These are phyloP conservation scores for Lagorchestes hirsutus DNA, from an alignment of 2,797 vertebrate species.

Conservation along the genomic window DNA sequence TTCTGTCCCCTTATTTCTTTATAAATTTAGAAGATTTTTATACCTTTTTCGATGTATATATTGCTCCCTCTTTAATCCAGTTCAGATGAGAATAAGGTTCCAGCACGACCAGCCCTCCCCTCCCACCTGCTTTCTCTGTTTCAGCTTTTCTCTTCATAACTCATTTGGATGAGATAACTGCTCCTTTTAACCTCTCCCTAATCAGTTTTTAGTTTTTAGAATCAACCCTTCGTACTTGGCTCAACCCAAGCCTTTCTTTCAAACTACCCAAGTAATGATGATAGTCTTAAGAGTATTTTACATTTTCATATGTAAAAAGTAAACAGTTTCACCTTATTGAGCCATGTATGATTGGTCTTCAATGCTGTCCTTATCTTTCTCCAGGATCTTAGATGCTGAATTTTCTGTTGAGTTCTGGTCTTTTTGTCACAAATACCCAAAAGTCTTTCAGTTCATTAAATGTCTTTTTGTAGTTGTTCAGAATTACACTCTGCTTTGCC, in stretches of 20 bases:
- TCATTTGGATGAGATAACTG: neutral
- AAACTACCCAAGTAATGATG: neutral
- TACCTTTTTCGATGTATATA: no score
- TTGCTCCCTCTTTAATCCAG: no score
- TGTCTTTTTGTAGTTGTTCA: neutral
- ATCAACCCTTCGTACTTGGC: no score
- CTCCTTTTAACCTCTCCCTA: neutral
- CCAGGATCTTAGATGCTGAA: neutral
- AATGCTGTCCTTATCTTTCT: neutral
- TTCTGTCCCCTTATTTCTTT: no score
- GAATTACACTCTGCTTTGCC: neutral
- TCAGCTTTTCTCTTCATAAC: neutral
- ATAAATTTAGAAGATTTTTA: no score
- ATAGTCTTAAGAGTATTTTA: neutral
- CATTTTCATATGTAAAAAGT: neutral
- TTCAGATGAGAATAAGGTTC: neutral
- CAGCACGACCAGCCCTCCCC: neutral
- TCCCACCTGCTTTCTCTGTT: neutral
- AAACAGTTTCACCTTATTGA: neutral
- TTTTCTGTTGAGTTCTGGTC: neutral
- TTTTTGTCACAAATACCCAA: neutral
- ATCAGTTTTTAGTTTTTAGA: neutral
- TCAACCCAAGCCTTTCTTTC: no score
- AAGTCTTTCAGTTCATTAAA: neutral
- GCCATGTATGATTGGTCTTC: neutral